Conservation (phyloP, 2,888 invertebrate genomes). For the Rosalia funebris region DNA sequence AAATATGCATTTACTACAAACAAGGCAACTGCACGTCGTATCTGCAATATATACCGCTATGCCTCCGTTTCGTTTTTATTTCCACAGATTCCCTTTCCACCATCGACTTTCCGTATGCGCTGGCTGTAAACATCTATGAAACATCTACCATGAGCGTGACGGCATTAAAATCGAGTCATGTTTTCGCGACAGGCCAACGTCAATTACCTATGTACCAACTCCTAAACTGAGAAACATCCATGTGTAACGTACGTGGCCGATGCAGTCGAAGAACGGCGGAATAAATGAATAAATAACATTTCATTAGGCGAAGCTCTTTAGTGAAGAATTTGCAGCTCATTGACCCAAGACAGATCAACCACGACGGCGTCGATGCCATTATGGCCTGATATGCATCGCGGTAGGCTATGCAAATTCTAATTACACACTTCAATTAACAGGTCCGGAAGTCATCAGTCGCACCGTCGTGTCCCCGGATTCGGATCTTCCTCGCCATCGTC, state of each 20-base stretch:
- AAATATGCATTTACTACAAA: too few species aligned
- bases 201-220: neutral
- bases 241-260: conserved; percentile 5
- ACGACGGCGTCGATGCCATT: conserved; percentile 48
- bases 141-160: neutral
- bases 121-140: too few species aligned
- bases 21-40: too few species aligned
- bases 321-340: conserved; percentile 46
- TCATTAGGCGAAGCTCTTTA: conserved; percentile 27
- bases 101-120: too few species aligned
- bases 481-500: neutral
- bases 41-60: too few species aligned
- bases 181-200: neutral
- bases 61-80: too few species aligned
- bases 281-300: conserved; percentile 33
- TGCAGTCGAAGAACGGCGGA: conserved; percentile 17
- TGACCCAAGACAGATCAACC: conserved; percentile 49
- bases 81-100: too few species aligned
- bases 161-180: neutral
- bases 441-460: conserved; percentile 44
- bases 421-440: conserved; percentile 55
- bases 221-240: neutral
- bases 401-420: conserved; percentile 55
- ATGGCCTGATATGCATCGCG: conserved; percentile 54
- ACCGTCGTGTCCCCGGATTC: conserved; percentile 12